phyloP scores from a whole-genome alignment of 2,888 invertebrate species.

The Caenorhabditis sinica region DNA sequence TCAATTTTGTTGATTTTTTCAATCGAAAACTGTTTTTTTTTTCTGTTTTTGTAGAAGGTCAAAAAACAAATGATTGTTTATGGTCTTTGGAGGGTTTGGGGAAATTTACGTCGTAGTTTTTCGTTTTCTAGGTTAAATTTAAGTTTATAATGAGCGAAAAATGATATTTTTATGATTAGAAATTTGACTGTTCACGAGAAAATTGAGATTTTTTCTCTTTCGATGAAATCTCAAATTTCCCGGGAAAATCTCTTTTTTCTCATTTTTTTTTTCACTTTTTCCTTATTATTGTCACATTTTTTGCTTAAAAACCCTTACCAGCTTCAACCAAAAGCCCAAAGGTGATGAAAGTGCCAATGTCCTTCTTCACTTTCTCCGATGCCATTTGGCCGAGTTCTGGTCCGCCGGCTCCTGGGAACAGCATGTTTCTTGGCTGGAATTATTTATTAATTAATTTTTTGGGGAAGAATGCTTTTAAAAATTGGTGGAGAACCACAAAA shows the following conservation, averaged over 20 bases:
- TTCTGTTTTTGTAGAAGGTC: not conserved
- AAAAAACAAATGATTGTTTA: slow-evolving; percentile 8
- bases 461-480: too few species aligned
- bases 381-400: slow-evolving; percentile 68
- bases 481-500: too few species aligned
- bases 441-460: slow-evolving; percentile 10
- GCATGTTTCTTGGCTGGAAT: slow-evolving; percentile 42
- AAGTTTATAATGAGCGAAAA: not conserved
- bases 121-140: not conserved
- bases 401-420: slow-evolving; percentile 67
- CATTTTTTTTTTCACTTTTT: not conserved
- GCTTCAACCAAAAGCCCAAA: slow-evolving; percentile 67
- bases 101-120: slow-evolving; percentile 11
- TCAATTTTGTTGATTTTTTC: slow-evolving; percentile 2
- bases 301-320: slow-evolving; percentile 39
- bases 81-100: not conserved
- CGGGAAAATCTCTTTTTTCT: not conserved
- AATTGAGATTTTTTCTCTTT: not conserved
- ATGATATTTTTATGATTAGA: not conserved
- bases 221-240: too few species aligned
- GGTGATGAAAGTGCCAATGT: slow-evolving; percentile 64
- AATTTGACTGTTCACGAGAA: not conserved
- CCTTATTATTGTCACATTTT: not conserved
- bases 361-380: slow-evolving; percentile 63
- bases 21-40: too few species aligned